Conservation (phyloP, 1,140 invertebrate species). For the Spodoptera litura region DNA sequence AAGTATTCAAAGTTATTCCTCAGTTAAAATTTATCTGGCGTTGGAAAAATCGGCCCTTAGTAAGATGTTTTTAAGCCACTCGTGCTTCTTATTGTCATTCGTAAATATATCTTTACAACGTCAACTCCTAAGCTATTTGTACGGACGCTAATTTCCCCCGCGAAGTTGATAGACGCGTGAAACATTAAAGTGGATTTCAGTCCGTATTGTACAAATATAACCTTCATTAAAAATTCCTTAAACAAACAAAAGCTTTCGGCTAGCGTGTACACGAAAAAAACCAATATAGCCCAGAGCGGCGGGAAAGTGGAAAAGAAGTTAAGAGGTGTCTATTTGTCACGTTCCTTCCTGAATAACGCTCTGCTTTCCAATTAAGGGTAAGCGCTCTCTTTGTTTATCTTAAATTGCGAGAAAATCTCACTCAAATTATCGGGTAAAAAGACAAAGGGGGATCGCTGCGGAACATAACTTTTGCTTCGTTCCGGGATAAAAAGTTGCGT, state of each 20-base stretch:
- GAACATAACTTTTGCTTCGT: conserved; percentile 82
- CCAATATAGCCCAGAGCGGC: conserved; percentile 79
- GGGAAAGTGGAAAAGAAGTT: conserved; percentile 85
- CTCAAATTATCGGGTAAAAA: conserved; percentile 84
- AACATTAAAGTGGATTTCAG: conserved; percentile 38
- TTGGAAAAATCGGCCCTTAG: no score
- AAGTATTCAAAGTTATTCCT: no score
- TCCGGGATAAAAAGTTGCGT: conserved; percentile 80
- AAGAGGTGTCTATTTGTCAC: conserved; percentile 86
- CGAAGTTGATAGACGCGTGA: conserved; percentile 17
- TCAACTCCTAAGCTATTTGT: neutral
- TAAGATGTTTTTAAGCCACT: neutral
- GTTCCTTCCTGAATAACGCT: conserved; percentile 84
- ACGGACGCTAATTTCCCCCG: conserved; percentile 2
- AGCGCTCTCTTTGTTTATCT: conserved; percentile 86
- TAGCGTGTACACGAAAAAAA: conserved; percentile 73
- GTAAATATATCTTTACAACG: neutral
- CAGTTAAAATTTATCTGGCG: no score
- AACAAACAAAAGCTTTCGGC: conserved; percentile 78
- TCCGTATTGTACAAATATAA: conserved; percentile 46
- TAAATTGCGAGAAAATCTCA: conserved; percentile 86
- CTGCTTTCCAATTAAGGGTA: conserved; percentile 86
- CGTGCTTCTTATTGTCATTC: no score
- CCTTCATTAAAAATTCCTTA: conserved; percentile 77
- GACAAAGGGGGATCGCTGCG: conserved; percentile 76